These are phyloP conservation scores for Neoarius graeffei DNA, from an alignment of 2,113 vertebrate species.

Conservation along the genomic window DNA sequence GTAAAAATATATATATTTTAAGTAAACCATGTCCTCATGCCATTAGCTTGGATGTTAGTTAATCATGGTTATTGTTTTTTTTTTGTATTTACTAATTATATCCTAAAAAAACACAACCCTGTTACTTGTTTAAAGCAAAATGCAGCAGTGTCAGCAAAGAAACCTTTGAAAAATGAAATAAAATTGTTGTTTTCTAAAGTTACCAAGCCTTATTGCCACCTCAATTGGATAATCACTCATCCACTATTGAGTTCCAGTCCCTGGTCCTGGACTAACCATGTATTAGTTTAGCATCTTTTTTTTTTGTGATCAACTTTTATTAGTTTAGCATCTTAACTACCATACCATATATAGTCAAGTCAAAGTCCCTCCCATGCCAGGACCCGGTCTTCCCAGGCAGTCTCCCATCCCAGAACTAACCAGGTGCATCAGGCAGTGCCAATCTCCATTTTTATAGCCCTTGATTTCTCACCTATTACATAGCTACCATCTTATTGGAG, in stretches of 20 bases:
- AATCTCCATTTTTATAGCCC: too few species aligned
- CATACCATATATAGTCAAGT: too few species aligned
- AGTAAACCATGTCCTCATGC: not conserved
- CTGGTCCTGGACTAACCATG: not conserved
- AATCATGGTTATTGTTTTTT: not conserved
- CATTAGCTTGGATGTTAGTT: too few species aligned
- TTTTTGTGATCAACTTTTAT: too few species aligned
- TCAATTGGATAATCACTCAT: not conserved
- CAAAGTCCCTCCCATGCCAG: too few species aligned
- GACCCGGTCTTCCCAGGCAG: too few species aligned
- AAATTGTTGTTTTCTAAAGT: not conserved
- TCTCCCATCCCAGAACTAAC: too few species aligned
- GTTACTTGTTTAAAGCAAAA: not conserved
- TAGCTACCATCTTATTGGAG: not conserved
- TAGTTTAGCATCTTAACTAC: too few species aligned
- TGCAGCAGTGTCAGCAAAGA: too few species aligned
- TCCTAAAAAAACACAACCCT: not conserved
- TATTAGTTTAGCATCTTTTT: not conserved
- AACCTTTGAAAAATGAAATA: too few species aligned
- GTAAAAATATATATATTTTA: too few species aligned
- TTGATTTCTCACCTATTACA: conserved; percentile 48
- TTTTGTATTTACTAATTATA: not conserved
- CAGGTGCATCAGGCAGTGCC: too few species aligned
- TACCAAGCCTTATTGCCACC: not conserved
- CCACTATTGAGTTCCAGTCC: not conserved